phyloP scores from a whole-genome alignment of 2,797 vertebrate genomes.

The Fundulus diaphanus region DNA sequence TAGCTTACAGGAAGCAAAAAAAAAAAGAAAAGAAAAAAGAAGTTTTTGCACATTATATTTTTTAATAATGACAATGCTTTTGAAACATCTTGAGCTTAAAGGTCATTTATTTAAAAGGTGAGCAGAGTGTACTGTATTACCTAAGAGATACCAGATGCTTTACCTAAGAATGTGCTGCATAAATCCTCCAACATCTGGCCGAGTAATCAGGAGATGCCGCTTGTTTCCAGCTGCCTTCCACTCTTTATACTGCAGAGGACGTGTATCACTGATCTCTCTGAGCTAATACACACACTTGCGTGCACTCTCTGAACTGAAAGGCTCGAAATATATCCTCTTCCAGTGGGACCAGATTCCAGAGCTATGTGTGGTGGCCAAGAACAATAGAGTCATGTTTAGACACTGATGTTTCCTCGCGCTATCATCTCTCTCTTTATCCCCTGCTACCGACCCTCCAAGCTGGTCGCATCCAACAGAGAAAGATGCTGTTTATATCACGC shows the following conservation, averaged over 20 bases:
- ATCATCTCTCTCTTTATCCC: constrained; percentile 40
- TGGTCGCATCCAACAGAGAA: constrained; percentile 53
- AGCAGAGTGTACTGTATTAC: constrained; percentile 44
- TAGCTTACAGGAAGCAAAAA: background rate
- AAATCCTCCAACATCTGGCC: constrained; percentile 73
- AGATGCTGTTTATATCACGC: constrained; percentile 54
- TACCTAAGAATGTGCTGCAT: constrained; percentile 42
- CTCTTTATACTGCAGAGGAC: constrained; percentile 55
- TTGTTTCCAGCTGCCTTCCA: constrained; percentile 57
- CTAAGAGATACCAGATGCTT: constrained; percentile 69
- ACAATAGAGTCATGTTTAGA: constrained; percentile 70
- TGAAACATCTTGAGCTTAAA: constrained; percentile 8
- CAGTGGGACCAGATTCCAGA: constrained; percentile 59
- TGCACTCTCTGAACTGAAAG: constrained; percentile 59
- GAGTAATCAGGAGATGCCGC: constrained; percentile 61
- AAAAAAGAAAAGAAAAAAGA: background rate
- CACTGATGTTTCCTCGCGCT: constrained; percentile 53
- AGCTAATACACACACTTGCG: constrained; percentile 64
- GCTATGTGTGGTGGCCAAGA: constrained; percentile 58
- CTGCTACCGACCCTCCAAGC: constrained; percentile 46
- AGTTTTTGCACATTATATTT: constrained; percentile 11
- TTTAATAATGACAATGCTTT: constrained; percentile 8
- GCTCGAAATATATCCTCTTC: constrained; percentile 52
- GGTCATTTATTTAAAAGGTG: constrained; percentile 41
- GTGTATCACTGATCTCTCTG: constrained; percentile 54